Evolutionary conservation across 2,113 vertebrate genomes (phyloP).

Genomic region (Carassius auratus): DNA sequence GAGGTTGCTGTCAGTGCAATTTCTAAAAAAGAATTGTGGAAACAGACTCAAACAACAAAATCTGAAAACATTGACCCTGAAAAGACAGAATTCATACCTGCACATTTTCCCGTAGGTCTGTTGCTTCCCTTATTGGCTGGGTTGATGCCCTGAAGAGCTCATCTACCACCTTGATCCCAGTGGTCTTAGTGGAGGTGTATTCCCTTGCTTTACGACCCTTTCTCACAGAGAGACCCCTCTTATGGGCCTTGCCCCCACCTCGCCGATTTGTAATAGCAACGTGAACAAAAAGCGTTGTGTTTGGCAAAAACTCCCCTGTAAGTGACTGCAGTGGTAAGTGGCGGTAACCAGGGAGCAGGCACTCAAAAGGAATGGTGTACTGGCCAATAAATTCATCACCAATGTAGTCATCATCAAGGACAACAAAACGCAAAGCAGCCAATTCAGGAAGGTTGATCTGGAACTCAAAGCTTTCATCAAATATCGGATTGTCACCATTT

Average conservation of each 20-base stretch:
- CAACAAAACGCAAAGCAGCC: slow-evolving; percentile 86
- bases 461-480: slow-evolving; percentile 92
- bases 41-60: neutral
- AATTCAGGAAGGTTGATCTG: slow-evolving; percentile 91
- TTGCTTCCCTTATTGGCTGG: slow-evolving; percentile 88
- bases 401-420: slow-evolving; percentile 90
- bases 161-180: slow-evolving; percentile 88
- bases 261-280: slow-evolving; percentile 89
- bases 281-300: slow-evolving; percentile 87
- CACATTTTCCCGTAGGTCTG: slow-evolving; percentile 89
- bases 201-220: slow-evolving; percentile 85
- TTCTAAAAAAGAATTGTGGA: neutral
- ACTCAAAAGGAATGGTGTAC: slow-evolving; percentile 93
- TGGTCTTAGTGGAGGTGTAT: slow-evolving; percentile 88
- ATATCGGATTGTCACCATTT: slow-evolving; percentile 88
- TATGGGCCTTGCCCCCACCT: slow-evolving; percentile 86
- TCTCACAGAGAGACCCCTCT: slow-evolving; percentile 85
- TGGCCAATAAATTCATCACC: slow-evolving; percentile 93
- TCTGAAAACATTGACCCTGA: neutral
- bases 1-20: neutral
- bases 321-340: slow-evolving; percentile 88
- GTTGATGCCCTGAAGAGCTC: slow-evolving; percentile 89
- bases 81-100: slow-evolving; percentile 77
- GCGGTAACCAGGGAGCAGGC: slow-evolving; percentile 88
- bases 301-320: slow-evolving; percentile 84